phyloP scores from a whole-genome alignment of 2,797 vertebrate species.

The Eutrigla gurnardus region DNA sequence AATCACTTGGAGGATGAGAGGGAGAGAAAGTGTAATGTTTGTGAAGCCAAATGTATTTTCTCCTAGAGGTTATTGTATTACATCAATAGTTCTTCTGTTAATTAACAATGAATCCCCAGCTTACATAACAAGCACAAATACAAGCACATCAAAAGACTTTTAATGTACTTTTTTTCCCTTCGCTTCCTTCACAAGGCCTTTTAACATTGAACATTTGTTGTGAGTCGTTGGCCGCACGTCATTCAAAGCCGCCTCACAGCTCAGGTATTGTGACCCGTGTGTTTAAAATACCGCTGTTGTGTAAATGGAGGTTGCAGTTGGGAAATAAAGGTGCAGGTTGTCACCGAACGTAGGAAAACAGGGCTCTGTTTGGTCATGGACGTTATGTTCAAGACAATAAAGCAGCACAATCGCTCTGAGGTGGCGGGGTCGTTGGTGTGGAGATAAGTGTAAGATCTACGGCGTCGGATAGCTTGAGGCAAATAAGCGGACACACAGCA shows the following conservation, averaged over 20 bases:
- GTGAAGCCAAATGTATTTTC: slow-evolving; percentile 28
- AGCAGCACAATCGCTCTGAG: background rate
- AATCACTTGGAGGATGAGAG: slow-evolving; percentile 25
- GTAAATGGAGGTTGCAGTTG: background rate
- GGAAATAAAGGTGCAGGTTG: slow-evolving; percentile 24
- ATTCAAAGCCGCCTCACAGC: slow-evolving; percentile 8
- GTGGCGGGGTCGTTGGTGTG: background rate
- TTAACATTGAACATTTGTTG: background rate
- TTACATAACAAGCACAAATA: slow-evolving; percentile 33
- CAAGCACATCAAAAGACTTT: slow-evolving; percentile 31
- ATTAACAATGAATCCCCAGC: slow-evolving; percentile 35
- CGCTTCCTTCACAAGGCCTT: slow-evolving; percentile 21
- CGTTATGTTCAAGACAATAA: slow-evolving; percentile 32
- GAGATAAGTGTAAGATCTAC: slow-evolving; percentile 19
- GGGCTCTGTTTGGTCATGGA: background rate
- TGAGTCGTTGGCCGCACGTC: background rate
- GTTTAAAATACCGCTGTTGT: slow-evolving; percentile 16
- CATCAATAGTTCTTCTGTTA: slow-evolving; percentile 23
- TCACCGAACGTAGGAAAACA: background rate
- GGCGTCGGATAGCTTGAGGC: slow-evolving; percentile 12
- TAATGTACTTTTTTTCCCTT: slow-evolving; percentile 6
- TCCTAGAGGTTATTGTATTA: slow-evolving; percentile 11
- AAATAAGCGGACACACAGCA: slow-evolving; percentile 8
- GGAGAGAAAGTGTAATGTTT: slow-evolving; percentile 3
- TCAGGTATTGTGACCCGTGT: slow-evolving; percentile 7